Conservation (phyloP, 2,113 vertebrate genomes). For the Corapipo altera region DNA sequence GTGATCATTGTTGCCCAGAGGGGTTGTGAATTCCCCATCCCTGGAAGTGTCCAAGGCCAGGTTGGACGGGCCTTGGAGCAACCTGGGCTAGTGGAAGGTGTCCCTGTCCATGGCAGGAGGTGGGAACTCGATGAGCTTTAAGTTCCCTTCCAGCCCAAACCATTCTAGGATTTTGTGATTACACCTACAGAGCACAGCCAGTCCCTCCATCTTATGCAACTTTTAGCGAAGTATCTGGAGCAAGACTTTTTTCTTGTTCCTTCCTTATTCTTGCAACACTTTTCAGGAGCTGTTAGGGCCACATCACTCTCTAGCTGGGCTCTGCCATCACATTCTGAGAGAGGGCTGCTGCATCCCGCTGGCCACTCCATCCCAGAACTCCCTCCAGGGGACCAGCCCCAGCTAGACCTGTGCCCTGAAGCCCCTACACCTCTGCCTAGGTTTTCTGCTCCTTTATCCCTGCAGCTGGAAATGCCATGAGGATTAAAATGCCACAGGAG, state of each 20-base stretch:
- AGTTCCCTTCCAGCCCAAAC: neutral
- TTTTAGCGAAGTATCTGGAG: neutral
- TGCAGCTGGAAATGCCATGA: neutral
- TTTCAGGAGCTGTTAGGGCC: neutral
- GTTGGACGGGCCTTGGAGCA: neutral
- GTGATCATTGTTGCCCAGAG: neutral
- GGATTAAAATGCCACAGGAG: neutral
- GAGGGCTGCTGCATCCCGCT: rapidly evolving
- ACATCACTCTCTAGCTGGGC: neutral
- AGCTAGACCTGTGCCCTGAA: neutral
- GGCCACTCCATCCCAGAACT: neutral
- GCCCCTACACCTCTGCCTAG: neutral
- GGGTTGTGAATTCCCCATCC: neutral
- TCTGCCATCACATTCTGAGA: neutral
- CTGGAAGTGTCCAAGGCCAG: neutral
- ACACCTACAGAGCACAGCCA: neutral
- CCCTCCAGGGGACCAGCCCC: neutral
- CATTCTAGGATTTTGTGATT: neutral
- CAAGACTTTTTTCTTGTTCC: neutral
- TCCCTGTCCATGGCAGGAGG: neutral
- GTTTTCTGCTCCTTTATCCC: neutral
- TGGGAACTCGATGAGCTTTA: neutral
- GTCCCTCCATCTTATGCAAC: neutral
- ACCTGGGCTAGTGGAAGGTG: rapidly evolving
- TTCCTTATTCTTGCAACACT: constrained; percentile 16